Base-by-base conservation (phyloP, 2,888 invertebrate species). In the Lasius fuliginosus region DNA sequence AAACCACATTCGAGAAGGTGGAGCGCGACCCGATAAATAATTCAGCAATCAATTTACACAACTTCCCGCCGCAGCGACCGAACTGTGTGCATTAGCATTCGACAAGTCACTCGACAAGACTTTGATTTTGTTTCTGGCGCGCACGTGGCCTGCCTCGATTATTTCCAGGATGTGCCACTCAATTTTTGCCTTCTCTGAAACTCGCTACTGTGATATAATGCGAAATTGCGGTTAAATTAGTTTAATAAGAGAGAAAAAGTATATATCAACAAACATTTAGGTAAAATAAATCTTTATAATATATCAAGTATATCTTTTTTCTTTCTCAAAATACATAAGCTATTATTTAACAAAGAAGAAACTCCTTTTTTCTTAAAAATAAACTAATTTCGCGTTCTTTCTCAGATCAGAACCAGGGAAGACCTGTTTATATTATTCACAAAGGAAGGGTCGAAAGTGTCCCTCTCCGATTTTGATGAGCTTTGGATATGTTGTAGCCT, bases 1-100 rank as follows among this genome's bases (percentile, higher is more conserved):
- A 60, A 49, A 71, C 71, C 71, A 71, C 71, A 81, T 81, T 71
- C 36, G 46, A 36, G 71, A 71, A 69, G 36, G 69, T 60, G 77
- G 74, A 74, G 68, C 53, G 68, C 62, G 73, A 40, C 58, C 65
- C 90, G 88, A 93, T 93, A 93, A 93, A 92, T 92, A 92, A 93
- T 93, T 92, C 93, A 92, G 90, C 92, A 92, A 93, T 92, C 93
- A 92, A 91, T 93, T 93, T 92, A 92, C 87, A 90, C 90, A 92
- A 92, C 90, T 93, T 92, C 86, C 86, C 88, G 36, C 46, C 68
- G 30, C 75, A 42, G 71, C 76, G 64, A 62, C 53, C 83, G 82
- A 81, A 86, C 56, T 88, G 90, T 90, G 90, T 89, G 87, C 88
- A 92, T 92, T 92, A 90, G 92, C 92, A 92, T 92, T 85, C 71